These are phyloP conservation scores for Aegypius monachus DNA, from an alignment of 2,113 vertebrate genomes.

Conservation along the genomic window DNA sequence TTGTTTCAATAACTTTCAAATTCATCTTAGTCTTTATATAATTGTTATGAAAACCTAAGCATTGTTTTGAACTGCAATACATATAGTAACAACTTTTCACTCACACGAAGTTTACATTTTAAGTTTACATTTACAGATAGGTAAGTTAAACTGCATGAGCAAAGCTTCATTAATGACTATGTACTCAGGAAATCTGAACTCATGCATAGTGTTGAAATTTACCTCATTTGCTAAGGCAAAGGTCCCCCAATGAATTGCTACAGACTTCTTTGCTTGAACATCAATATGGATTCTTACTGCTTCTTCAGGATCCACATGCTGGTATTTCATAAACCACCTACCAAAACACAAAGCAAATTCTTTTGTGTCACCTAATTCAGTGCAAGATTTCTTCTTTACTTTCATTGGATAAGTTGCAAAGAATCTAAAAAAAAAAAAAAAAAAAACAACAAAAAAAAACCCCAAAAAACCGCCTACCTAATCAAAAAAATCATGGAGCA, in stretches of 20 bases:
- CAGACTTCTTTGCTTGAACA: constrained; percentile 86
- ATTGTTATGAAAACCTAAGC: background rate
- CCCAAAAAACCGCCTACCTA: background rate
- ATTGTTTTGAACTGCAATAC: background rate
- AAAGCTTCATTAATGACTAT: background rate
- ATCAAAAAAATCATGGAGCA: background rate
- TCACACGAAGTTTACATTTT: background rate
- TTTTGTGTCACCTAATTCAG: background rate
- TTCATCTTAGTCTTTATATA: background rate
- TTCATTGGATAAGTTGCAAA: background rate
- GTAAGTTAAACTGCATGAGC: background rate
- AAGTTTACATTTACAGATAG: background rate
- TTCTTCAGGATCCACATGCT: constrained; percentile 93
- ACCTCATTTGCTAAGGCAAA: constrained; percentile 95
- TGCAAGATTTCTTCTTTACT: background rate
- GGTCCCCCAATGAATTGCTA: constrained; percentile 96
- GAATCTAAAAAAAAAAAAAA: background rate
- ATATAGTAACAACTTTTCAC: background rate
- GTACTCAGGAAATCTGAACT: background rate
- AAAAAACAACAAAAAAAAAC: background rate
- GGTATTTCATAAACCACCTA: constrained; percentile 92
- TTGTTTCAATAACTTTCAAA: background rate
- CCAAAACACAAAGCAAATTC: constrained; percentile 40
- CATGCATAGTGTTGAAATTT: background rate
- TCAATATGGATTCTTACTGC: constrained; percentile 92